phyloP scores from a whole-genome alignment of 2,797 vertebrate species.

The Diceros bicornis region DNA sequence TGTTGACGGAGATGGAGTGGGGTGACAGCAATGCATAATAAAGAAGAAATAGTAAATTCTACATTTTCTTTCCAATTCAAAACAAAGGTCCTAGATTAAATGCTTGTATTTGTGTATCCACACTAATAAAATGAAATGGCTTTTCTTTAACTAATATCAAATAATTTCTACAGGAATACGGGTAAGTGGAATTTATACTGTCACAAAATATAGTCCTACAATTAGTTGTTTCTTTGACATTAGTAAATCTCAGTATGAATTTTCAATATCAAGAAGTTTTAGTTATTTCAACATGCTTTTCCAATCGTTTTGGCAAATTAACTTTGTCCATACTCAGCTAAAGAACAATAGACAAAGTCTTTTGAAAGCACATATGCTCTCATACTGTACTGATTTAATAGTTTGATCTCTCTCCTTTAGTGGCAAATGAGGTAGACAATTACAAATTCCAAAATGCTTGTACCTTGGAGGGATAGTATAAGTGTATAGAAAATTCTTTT shows the following conservation, averaged over 20 bases:
- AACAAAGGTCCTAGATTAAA: slow-evolving; percentile 67
- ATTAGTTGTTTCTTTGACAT: slow-evolving; percentile 75
- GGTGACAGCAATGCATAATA: slow-evolving; percentile 82
- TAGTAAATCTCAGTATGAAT: slow-evolving; percentile 75
- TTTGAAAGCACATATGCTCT: not conserved
- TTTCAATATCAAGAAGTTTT: slow-evolving; percentile 64
- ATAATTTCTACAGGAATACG: slow-evolving; percentile 29
- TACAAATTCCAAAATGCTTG: not conserved
- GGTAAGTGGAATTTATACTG: slow-evolving; percentile 77
- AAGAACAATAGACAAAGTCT: not conserved
- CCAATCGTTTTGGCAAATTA: not conserved
- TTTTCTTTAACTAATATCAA: slow-evolving; percentile 76
- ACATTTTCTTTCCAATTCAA: slow-evolving; percentile 73
- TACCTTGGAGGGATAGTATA: not conserved
- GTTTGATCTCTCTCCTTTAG: not conserved
- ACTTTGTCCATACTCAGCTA: not conserved
- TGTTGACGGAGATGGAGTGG: slow-evolving; percentile 85
- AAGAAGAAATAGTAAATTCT: slow-evolving; percentile 86
- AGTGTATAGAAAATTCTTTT: not conserved
- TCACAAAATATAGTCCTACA: slow-evolving; percentile 75
- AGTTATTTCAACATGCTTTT: slow-evolving; percentile 45
- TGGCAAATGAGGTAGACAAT: not conserved
- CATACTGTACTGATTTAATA: not conserved
- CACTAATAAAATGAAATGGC: slow-evolving; percentile 76
- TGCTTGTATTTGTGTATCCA: slow-evolving; percentile 62